Conservation (phyloP, 2,113 vertebrate species). For the Anolis sagrei region DNA sequence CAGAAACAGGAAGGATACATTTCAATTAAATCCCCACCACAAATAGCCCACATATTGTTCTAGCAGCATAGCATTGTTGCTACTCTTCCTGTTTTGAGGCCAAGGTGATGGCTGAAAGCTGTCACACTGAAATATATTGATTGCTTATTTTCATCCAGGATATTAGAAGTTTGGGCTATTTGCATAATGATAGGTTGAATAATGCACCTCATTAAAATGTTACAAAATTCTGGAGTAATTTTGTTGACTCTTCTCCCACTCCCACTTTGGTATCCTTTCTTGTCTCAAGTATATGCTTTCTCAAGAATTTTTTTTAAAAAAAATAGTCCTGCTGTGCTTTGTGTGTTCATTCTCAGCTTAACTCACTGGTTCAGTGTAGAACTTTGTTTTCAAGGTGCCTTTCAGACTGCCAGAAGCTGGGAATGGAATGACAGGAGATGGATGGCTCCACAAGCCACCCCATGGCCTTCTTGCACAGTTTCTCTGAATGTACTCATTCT, state of each 20-base stretch:
- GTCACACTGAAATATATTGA: not conserved
- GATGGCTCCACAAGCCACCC: slow-evolving; percentile 17
- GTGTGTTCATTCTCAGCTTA: not conserved
- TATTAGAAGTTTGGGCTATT: not conserved
- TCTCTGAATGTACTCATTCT: slow-evolving; percentile 1
- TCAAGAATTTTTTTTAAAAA: not conserved
- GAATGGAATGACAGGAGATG: slow-evolving; percentile 28
- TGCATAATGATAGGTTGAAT: not conserved
- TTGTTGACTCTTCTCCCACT: not conserved
- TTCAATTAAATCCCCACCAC: slow-evolving; percentile 47
- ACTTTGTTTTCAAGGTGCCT: slow-evolving; percentile 23
- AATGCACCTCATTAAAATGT: slow-evolving; percentile 9
- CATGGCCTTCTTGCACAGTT: not conserved
- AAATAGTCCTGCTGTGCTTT: not conserved
- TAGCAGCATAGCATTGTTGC: not conserved
- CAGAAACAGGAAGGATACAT: slow-evolving; percentile 31
- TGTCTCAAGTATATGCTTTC: not conserved
- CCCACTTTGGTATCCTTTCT: not conserved
- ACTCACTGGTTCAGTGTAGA: not conserved
- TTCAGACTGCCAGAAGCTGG: slow-evolving; percentile 9
- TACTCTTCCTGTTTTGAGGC: not conserved
- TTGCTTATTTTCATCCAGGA: slow-evolving; percentile 21
- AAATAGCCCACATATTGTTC: slow-evolving; percentile 1
- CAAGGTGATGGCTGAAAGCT: not conserved
- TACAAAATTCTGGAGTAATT: not conserved